Percentiles rank a stretch among this genome's conserved stretches.
Evolutionary conservation across 1,140 invertebrate genomes (phyloP).

Genomic region (Agrypnia vestita): DNA sequence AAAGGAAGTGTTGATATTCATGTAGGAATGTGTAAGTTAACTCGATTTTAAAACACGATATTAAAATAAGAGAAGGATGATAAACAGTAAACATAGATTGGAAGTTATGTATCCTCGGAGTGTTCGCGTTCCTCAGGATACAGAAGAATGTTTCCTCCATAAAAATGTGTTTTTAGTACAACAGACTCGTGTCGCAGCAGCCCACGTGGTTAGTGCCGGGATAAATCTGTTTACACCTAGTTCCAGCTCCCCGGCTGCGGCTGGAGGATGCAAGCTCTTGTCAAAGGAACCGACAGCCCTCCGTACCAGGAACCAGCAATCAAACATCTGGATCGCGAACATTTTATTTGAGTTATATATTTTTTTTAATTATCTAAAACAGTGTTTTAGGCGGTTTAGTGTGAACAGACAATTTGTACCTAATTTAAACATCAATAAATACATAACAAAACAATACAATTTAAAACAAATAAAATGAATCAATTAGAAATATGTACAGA

Average conservation of each 20-base stretch:
- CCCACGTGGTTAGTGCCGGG: neutral
- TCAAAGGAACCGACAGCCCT: conserved; percentile 19
- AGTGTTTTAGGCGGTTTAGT: too few relatives aligned
- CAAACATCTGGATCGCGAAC: neutral
- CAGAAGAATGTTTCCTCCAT: neutral
- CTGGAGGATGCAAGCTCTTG: neutral
- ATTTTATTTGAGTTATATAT: neutral
- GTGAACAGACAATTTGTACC: too few relatives aligned
- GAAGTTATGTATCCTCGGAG: too few relatives aligned
- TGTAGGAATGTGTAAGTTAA: too few relatives aligned
- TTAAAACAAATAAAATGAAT: too few relatives aligned
- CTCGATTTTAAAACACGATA: too few relatives aligned
- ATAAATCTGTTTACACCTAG: conserved; percentile 18
- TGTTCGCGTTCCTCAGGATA: neutral
- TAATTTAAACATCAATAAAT: too few relatives aligned
- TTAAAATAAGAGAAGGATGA: too few relatives aligned
- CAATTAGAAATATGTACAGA: too few relatives aligned
- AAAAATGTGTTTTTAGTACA: neutral
- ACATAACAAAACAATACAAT: too few relatives aligned
- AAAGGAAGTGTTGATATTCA: too few relatives aligned
- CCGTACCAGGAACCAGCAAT: neutral
- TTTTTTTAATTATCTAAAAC: neutral
- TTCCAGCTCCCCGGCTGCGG: neutral
- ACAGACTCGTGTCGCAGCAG: conserved; percentile 5
- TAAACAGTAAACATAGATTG: too few relatives aligned